phyloP scores from a whole-genome alignment of 2,113 vertebrate species.

The Toxotes chatareus region DNA sequence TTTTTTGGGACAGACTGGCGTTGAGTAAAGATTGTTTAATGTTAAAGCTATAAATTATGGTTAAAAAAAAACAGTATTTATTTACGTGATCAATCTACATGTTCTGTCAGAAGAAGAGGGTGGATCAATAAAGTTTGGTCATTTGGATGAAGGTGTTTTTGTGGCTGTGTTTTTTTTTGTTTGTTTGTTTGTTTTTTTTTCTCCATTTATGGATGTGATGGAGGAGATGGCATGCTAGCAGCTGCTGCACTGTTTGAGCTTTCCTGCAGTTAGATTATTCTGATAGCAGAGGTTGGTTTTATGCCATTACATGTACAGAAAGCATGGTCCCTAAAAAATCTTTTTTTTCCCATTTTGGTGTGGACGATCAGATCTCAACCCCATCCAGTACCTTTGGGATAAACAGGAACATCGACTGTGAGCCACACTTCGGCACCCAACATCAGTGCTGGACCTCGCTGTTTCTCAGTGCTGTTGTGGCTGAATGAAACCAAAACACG shows the following conservation, averaged over 20 bases:
- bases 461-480: too few species aligned
- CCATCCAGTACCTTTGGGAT: too few species aligned
- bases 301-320: too few species aligned
- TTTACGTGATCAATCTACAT: constrained; percentile 69
- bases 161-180: constrained; percentile 27
- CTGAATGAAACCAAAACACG: too few species aligned
- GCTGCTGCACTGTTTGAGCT: constrained; percentile 6
- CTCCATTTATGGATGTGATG: neutral
- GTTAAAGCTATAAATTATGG: constrained; percentile 65
- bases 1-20: constrained; percentile 41
- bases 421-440: too few species aligned
- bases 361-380: too few species aligned
- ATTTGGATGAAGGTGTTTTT: constrained; percentile 55
- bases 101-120: constrained; percentile 58
- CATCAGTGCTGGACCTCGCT: too few species aligned
- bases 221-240: neutral
- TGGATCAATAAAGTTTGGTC: constrained; percentile 76
- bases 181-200: too few species aligned
- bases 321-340: too few species aligned
- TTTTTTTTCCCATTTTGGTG: too few species aligned
- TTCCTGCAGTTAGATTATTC: neutral
- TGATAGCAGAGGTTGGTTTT: too few species aligned
- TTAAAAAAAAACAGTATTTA: constrained; percentile 64
- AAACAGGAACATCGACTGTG: too few species aligned
- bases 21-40: constrained; percentile 70